Evolutionary conservation across 2,797 vertebrate genomes (phyloP), one percentile per base, ranked within the genome.

Genomic region (Caiman crocodilus): DNA sequence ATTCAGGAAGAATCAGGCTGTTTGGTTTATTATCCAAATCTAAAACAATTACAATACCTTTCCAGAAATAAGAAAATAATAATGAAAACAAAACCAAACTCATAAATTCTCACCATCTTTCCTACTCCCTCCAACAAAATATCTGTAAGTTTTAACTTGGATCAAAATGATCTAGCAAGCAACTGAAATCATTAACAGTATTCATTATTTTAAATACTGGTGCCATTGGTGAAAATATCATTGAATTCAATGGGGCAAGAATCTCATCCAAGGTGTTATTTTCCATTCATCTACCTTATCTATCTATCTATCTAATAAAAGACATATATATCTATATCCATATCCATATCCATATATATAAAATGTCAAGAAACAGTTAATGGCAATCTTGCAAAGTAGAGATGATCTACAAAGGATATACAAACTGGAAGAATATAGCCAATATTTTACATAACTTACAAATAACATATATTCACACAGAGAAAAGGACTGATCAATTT

Each of bases 401-500:
- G 35, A 35, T 5, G 35, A 35, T 35, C 65, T 79, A 60, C 82
- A 26, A 11, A 85, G 14, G 50, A 14, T 20, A 80, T 88, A 74
- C 14, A 93, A 81, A 63, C 6, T 5, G 67, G 74, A 25, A 94
- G 90, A 84, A 82, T 35, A 71, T 71, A 42, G 35, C 35, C 21
- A 71, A 4, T 25, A 15, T 71, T 71, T 71, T 69, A 21, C 30
- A 82, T 86, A 71, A 1, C 10, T 5, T 85, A 12, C 4, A 79
- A 87, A 83, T 25, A 92, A 85, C 2, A 84, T 7, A 56, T 80
- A 3, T 21, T 28, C 50, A 79, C 71, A n/a, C 64, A 85, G 14
- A 21, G 90, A 93, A 85, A 78, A 79, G 90, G 11, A 50, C 64
- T 9, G 50, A 42, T 65, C 16, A 92, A 15, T 21, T 71, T 89